Base-by-base conservation (phyloP, 1,140 invertebrate genomes). In the Pogonus chalceus region DNA sequence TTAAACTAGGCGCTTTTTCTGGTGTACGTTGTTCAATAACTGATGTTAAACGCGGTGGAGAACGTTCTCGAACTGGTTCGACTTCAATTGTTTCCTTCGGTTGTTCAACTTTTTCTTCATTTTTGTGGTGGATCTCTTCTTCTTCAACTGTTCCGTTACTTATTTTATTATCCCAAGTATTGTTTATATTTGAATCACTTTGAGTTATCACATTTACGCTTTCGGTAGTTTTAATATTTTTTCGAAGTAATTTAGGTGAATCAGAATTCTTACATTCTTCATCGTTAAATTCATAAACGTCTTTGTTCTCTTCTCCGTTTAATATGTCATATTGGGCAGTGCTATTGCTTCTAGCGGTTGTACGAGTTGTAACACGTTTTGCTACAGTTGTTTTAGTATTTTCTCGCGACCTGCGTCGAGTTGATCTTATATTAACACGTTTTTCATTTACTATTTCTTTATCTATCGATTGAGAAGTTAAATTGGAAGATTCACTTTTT, bases 1-100 rank as follows among this genome's bases (percentile, higher is more conserved):
- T 90, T 14, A 91, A 69, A 12, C 84, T 66, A 9, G 67, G 66
- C 9, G 68, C 67, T 54, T 62, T 61, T 35, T 62, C 55, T 23
- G 20, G 23, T 23, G 24, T 35, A 20, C 37, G 37, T 43, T 43
- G 37, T 43, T 43, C 37, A 18, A 18, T 12, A 9, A 43, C 37
- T 18, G 37, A 3, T 10, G 18, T 18, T 16, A 43, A 18, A 7
- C 37, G 9, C 9, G 37, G 37, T 18, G 37, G 37, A 43, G 37
- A 43, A 4, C 7, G 37, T 4, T 43, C 37, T 9, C 37, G 37
- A 12, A 43, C 3, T 43, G 9, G 9, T 43, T 3, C 4, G 4
- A 4, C 9, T 12, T 12, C 9, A 4, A 12, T 9, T 12, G 9
- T 4, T 4, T 10, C 37, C 4, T 9, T 9, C 18, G 37, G 9